phyloP scores from a whole-genome alignment of 2,797 vertebrate species.

The Danio tinwini region DNA sequence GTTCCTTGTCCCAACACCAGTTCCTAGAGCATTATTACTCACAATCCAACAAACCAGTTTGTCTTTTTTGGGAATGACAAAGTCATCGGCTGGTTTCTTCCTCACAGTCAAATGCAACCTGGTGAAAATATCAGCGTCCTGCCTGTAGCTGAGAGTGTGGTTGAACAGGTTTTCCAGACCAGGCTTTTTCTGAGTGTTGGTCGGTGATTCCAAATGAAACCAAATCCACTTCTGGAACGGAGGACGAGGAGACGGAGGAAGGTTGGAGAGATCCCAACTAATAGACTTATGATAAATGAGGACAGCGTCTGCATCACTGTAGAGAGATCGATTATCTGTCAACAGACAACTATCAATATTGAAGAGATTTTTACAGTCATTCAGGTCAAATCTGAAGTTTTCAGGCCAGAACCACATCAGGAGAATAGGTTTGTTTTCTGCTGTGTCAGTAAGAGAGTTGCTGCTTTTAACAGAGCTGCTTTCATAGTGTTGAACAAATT shows the following conservation, averaged over 20 bases:
- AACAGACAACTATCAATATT: slow-evolving; percentile 82
- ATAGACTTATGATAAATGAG: slow-evolving; percentile 86
- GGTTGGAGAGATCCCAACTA: slow-evolving; percentile 81
- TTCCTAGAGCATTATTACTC: slow-evolving; percentile 73
- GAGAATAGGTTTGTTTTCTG: slow-evolving; percentile 81
- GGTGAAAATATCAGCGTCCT: slow-evolving; percentile 87
- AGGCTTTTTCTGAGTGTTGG: slow-evolving; percentile 78
- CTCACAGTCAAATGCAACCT: slow-evolving; percentile 76
- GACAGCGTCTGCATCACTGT: slow-evolving; percentile 80
- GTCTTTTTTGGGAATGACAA: slow-evolving; percentile 85
- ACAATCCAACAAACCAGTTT: slow-evolving; percentile 87
- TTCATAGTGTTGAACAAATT: neutral
- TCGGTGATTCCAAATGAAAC: slow-evolving; percentile 87
- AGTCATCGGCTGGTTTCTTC: slow-evolving; percentile 70
- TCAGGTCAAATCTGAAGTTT: slow-evolving; percentile 81
- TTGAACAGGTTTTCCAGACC: slow-evolving; percentile 88
- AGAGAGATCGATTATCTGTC: slow-evolving; percentile 82
- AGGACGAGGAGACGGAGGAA: slow-evolving; percentile 81
- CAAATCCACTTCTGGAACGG: slow-evolving; percentile 90
- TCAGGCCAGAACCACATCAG: slow-evolving; percentile 89
- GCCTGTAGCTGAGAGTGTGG: slow-evolving; percentile 85
- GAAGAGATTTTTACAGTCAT: slow-evolving; percentile 80
- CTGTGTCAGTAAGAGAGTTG: neutral
- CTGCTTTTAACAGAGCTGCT: too few species aligned
- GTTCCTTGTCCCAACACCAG: slow-evolving; percentile 71